phyloP scores from a whole-genome alignment of 2,888 invertebrate species.

The Pseudanteris insignis region DNA sequence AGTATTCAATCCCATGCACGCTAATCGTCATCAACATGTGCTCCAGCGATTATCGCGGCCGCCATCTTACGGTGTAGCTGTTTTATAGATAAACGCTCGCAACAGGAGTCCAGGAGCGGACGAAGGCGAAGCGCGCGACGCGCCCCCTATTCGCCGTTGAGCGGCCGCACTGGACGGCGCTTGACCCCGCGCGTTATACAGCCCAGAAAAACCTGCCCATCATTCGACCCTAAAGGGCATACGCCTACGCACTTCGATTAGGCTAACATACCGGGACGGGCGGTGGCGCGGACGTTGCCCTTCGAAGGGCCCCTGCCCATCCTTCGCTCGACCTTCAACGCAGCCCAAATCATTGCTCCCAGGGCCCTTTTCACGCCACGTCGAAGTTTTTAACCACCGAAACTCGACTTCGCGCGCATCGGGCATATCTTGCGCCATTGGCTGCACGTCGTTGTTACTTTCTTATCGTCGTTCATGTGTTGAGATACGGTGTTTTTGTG shows the following conservation, averaged over 20 bases:
- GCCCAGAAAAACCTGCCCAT: conserved; percentile 46
- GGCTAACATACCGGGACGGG: conserved; percentile 59
- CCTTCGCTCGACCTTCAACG: no score
- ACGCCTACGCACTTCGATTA: conserved; percentile 67
- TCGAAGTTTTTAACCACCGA: no score
- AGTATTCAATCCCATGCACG: conserved; percentile 52
- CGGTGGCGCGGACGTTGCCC: conserved; percentile 47
- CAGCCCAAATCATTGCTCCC: no score
- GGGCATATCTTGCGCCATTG: no score
- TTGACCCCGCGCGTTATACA: conserved; percentile 34
- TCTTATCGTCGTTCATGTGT: no score
- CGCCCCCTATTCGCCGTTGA: conserved; percentile 8
- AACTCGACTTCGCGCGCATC: no score
- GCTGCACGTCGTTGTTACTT: no score
- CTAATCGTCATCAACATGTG: conserved; percentile 36
- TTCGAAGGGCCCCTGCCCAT: conserved; percentile 25
- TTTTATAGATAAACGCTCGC: conserved; percentile 58
- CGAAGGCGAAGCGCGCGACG: conserved; percentile 17
- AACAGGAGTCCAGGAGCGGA: conserved; percentile 58
- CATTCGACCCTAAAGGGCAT: conserved; percentile 63
- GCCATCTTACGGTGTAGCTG: conserved; percentile 46
- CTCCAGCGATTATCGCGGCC: conserved; percentile 22
- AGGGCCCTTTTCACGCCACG: no score
- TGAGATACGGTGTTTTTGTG: no score
- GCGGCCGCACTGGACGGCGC: conserved; percentile 36